These are phyloP conservation scores for Teleiodes luculella DNA, from an alignment of 2,888 invertebrate species.

Conservation along the genomic window DNA sequence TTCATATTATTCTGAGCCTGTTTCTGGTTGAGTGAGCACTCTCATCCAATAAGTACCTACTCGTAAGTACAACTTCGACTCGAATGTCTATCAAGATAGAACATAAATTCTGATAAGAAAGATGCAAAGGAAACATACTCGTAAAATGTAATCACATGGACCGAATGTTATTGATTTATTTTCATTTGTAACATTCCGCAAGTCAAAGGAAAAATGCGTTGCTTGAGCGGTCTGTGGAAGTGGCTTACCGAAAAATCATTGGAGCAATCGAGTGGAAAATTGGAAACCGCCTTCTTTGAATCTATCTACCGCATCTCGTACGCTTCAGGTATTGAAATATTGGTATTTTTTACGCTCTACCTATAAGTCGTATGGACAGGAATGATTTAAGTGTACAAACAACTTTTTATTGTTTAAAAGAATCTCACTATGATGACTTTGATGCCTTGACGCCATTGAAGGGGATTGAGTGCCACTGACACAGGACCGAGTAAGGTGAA, in stretches of 20 bases:
- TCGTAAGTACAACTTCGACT: neutral
- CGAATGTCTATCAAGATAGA: neutral
- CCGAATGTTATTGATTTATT: no score
- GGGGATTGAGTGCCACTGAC: no score
- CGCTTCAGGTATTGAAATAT: slow-evolving; percentile 10
- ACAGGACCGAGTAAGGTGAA: no score
- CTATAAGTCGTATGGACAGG: no score
- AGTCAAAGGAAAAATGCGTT: neutral
- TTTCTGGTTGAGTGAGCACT: neutral
- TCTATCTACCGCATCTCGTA: slow-evolving; percentile 27
- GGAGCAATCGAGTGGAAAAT: slow-evolving; percentile 31
- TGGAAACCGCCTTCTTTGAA: slow-evolving; percentile 38
- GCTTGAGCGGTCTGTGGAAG: neutral
- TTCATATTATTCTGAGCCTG: neutral
- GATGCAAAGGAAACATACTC: no score
- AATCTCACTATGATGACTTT: no score
- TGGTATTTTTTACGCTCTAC: neutral
- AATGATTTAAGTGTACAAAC: no score
- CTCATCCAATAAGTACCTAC: neutral
- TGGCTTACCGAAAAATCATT: slow-evolving; percentile 23
- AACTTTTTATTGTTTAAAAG: no score
- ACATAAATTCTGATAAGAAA: no score
- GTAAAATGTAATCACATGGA: no score
- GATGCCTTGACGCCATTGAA: no score
- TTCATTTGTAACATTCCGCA: neutral